Percentiles rank a stretch among this genome's conserved stretches.
Conservation (phyloP, 2,888 invertebrate genomes). For the Cotesia congregata region DNA sequence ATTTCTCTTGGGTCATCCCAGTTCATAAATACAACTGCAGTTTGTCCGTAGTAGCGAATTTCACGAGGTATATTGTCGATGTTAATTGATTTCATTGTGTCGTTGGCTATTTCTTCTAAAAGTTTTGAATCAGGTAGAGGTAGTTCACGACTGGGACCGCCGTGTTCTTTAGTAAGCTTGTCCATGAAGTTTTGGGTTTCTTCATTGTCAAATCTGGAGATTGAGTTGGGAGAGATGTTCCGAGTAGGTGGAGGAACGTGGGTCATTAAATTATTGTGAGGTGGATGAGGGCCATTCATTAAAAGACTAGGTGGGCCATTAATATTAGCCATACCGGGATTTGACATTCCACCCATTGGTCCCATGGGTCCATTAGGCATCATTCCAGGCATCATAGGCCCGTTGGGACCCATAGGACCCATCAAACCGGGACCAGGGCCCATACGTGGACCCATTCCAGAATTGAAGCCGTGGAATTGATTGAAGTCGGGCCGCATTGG, state of each 20-base stretch:
- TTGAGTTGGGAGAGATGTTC: constrained; percentile 54
- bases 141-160: constrained; percentile 61
- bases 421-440: constrained; percentile 56
- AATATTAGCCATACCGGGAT: constrained; percentile 51
- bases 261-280: constrained; percentile 18
- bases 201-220: constrained; percentile 55
- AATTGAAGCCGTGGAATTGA: constrained; percentile 62
- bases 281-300: constrained; percentile 54
- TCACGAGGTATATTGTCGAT: constrained; percentile 87
- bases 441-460: constrained; percentile 59
- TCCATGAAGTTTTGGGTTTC: constrained; percentile 48
- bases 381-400: constrained; percentile 57
- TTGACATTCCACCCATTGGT: constrained; percentile 52
- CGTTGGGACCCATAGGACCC: constrained; percentile 56
- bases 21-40: constrained; percentile 86
- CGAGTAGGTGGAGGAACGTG: constrained; percentile 40
- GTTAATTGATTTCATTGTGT: constrained; percentile 83
- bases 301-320: constrained; percentile 57
- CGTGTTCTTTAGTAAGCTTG: constrained; percentile 42
- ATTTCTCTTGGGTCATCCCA: constrained; percentile 90
- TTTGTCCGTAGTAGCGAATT: constrained; percentile 88
- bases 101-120: constrained; percentile 75
- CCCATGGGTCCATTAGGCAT: constrained; percentile 55
- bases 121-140: constrained; percentile 69
- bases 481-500: constrained; percentile 65